phyloP scores from a whole-genome alignment of 2,113 vertebrate genomes.

The Larimichthys crocea region DNA sequence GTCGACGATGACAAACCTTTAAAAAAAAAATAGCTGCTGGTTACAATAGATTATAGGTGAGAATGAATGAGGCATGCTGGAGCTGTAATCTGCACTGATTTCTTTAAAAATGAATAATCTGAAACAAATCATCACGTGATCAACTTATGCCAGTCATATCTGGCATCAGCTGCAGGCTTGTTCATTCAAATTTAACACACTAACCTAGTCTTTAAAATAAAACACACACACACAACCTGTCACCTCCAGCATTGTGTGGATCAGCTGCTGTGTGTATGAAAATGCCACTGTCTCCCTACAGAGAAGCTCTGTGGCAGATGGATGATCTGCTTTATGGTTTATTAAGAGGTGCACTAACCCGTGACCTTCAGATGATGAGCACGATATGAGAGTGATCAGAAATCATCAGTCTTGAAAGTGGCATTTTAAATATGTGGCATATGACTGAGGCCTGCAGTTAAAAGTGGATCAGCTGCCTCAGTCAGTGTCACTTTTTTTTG shows the following conservation, averaged over 20 bases:
- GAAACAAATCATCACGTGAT: not conserved
- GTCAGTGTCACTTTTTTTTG: not conserved
- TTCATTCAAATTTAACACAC: not conserved
- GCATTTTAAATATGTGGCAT: not conserved
- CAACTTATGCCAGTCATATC: not conserved
- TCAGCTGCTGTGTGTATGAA: constrained; percentile 39
- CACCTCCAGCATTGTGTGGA: constrained; percentile 43
- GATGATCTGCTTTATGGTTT: constrained; percentile 39
- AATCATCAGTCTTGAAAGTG: not conserved
- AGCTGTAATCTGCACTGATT: constrained; percentile 16
- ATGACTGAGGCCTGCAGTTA: no score
- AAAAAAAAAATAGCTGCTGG: not conserved
- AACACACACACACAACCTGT: constrained; percentile 22
- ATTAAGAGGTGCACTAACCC: constrained; percentile 13
- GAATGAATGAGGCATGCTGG: constrained; percentile 15
- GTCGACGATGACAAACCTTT: not conserved
- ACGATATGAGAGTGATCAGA: not conserved
- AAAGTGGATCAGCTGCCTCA: no score
- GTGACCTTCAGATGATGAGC: constrained; percentile 55
- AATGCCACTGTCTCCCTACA: constrained; percentile 42
- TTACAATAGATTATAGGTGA: not conserved
- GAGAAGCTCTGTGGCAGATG: constrained; percentile 38
- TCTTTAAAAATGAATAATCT: not conserved
- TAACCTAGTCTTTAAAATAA: not conserved
- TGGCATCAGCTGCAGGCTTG: not conserved